Evolutionary conservation across 2,113 vertebrate genomes (phyloP).

Genomic region (Scartelaos histophorus): DNA sequence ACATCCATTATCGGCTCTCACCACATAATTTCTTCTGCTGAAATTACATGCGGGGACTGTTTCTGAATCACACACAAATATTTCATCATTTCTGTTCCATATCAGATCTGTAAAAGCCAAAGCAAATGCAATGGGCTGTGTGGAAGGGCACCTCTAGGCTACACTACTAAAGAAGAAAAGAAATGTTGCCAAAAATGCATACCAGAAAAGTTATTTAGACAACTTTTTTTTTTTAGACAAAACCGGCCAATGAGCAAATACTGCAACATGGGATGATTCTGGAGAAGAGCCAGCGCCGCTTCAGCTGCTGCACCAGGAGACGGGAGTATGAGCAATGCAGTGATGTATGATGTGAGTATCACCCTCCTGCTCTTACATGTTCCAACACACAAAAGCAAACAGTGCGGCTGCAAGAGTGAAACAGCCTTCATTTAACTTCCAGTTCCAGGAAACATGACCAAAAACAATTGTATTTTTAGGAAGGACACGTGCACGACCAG

Average conservation of each 20-base stretch:
- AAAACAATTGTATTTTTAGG: not conserved
- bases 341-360: slow-evolving; percentile 24
- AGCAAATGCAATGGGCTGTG: not conserved
- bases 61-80: slow-evolving; percentile 2
- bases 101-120: not conserved
- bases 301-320: slow-evolving; percentile 20
- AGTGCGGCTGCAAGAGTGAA: not conserved
- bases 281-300: slow-evolving; percentile 35
- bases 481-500: not conserved
- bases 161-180: too few relatives aligned
- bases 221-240: not conserved
- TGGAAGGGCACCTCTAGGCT: not conserved
- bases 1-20: not conserved
- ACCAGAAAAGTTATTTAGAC: too few relatives aligned
- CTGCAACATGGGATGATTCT: slow-evolving; percentile 40
- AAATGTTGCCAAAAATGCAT: too few relatives aligned
- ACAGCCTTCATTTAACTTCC: not conserved
- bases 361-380: slow-evolving; percentile 1
- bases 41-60: slow-evolving; percentile 18
- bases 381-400: not conserved
- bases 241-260: slow-evolving; percentile 22
- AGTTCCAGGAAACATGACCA: not conserved
- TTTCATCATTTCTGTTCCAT: not conserved
- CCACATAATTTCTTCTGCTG: slow-evolving; percentile 5
- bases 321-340: slow-evolving; percentile 36